Evolutionary conservation across 2,113 vertebrate genomes (phyloP).

Genomic region (Colistium nudipinnis): DNA sequence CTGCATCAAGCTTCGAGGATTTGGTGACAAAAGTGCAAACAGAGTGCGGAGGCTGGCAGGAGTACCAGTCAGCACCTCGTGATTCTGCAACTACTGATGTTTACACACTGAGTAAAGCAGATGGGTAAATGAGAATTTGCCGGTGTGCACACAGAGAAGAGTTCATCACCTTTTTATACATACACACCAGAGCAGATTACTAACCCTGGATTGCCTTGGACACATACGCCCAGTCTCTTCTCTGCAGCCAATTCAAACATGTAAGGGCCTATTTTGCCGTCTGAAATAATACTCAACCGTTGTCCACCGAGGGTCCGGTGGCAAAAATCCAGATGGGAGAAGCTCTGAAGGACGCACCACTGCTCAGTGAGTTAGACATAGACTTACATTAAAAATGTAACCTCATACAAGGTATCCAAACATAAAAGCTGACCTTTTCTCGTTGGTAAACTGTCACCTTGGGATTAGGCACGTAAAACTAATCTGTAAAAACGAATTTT

Average conservation of each 20-base stretch:
- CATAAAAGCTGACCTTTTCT: no score
- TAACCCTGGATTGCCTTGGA: not conserved
- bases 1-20: conserved; percentile 5
- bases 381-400: no score
- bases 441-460: no score
- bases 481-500: no score
- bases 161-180: conserved; percentile 14
- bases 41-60: conserved; percentile 5
- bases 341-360: no score
- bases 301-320: no score
- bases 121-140: conserved; percentile 34
- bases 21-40: conserved; percentile 30
- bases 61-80: not conserved
- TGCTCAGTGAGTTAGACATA: no score
- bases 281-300: not conserved
- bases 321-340: no score
- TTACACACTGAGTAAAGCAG: conserved; percentile 29
- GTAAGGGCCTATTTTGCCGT: not conserved
- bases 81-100: conserved; percentile 22
- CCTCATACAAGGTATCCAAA: no score
- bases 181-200: conserved; percentile 12
- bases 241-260: conserved; percentile 9
- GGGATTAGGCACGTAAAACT: no score
- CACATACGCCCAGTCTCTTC: not conserved
- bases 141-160: not conserved